Evolutionary conservation across 2,113 vertebrate genomes (phyloP), one percentile per base, ranked within the genome.

Genomic region (Amazona vittata): DNA sequence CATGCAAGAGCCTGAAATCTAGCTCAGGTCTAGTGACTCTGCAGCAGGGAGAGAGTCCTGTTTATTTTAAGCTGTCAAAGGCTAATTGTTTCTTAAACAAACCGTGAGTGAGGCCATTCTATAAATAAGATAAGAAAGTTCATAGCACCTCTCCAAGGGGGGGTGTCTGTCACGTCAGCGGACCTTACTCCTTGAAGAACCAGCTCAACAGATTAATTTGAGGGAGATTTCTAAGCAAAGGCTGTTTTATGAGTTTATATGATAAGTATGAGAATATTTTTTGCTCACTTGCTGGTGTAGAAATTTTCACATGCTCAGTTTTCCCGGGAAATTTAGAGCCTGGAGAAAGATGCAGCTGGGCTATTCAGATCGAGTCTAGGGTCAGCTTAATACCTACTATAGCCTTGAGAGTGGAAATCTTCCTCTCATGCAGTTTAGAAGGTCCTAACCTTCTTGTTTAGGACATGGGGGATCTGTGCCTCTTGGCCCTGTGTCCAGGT

Each of bases 31-130:
- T 41, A 74, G 62, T 73, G 64, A 37, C 31, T 69, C n/a, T 52
- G 74, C 43, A 82, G 63, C 25, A 76, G 50, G 29, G 83, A 69
- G 26, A 53, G 49, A 55, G n/a, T 82, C 60, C 62, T 94, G 83
- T 93, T 95, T 92, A 88, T 88, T 90, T 94, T 76, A 96, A 93
- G 53, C 78, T 93, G 86, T 76, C 86, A 97, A 88, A 94, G 49
- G 68, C 65, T 94, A 91, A 94, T 91, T 96, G 80, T 97, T 97
- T 94, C 75, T 95, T 90, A 93, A 94, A 95, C 63, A 92, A 97
- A 94, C 76, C 2, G 0, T 11, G 67, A 90, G 64, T 0, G 14
- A 79, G 47, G 39, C 46, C 16, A 4, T 63, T 82, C 75, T 93
- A 82, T 91, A 94, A 96, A 91, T 67, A 87, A 91, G 67, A 73